Conservation (phyloP, 2,888 invertebrate species). For the Gasteruption jaculator region DNA sequence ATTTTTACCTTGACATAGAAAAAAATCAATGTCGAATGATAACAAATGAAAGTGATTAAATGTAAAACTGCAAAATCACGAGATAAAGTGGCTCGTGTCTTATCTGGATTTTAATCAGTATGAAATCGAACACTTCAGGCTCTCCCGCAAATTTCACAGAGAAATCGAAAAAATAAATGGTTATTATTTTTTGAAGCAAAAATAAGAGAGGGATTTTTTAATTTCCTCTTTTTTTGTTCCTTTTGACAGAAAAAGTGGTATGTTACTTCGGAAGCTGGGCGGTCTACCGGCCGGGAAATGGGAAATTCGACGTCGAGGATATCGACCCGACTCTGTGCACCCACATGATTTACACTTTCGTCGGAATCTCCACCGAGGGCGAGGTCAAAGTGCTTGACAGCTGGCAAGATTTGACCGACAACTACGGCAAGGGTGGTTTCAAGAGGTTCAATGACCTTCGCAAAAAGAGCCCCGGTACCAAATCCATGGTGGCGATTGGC, state of each 20-base stretch:
- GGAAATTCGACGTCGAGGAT: constrained; percentile 63
- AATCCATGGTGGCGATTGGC: constrained; percentile 64
- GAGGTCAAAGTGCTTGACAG: constrained; percentile 58
- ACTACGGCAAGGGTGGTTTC: constrained; percentile 52
- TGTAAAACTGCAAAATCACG: no score
- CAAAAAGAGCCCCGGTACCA: constrained; percentile 53
- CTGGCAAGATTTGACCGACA: constrained; percentile 61
- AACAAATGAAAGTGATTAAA: no score
- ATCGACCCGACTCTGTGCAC: constrained; percentile 70
- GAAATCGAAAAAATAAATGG: no score
- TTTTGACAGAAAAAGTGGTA: constrained; percentile 58
- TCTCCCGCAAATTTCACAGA: no score
- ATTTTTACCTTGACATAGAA: no score
- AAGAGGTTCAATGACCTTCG: constrained; percentile 57
- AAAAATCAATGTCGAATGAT: no score
- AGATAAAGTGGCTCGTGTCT: no score
- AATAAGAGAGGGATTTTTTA: no score
- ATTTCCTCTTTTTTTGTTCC: no score
- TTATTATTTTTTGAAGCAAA: no score
- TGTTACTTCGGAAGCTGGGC: constrained; percentile 80
- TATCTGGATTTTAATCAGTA: no score
- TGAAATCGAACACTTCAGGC: no score
- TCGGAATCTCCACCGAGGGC: constrained; percentile 58
- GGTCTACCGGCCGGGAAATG: constrained; percentile 61
- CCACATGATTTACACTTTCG: constrained; percentile 71